Evolutionary conservation across 2,113 vertebrate species (phyloP).

Genomic region (Trogon surrucura): DNA sequence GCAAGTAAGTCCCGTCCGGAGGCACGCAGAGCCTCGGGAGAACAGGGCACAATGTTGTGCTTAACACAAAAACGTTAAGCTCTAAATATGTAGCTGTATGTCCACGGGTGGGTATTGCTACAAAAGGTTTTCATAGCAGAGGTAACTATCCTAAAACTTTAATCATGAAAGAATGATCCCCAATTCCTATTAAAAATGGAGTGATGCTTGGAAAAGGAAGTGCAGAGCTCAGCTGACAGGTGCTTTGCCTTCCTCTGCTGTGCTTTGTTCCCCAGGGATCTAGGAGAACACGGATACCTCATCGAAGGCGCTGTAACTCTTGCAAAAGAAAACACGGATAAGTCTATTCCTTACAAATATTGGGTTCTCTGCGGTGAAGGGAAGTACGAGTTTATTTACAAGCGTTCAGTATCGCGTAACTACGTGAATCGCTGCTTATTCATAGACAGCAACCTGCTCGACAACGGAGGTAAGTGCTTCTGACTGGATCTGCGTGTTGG

Average conservation of each 20-base stretch:
- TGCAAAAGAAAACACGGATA: background rate
- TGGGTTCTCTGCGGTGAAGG: background rate
- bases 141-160: background rate
- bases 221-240: rapidly evolving
- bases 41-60: background rate
- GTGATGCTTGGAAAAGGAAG: rapidly evolving
- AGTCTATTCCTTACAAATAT: slow-evolving; percentile 88
- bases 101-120: rapidly evolving
- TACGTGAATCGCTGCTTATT: slow-evolving; percentile 48
- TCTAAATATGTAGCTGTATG: rapidly evolving
- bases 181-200: background rate
- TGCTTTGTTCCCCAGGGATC: slow-evolving; percentile 59
- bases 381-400: slow-evolving; percentile 73
- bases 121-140: background rate
- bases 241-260: background rate
- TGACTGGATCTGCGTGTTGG: rapidly evolving
- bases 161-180: background rate
- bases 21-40: background rate
- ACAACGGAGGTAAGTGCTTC: slow-evolving; percentile 6
- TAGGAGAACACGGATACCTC: slow-evolving; percentile 79
- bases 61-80: background rate
- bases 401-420: rapidly evolving
- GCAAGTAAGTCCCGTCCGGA: slow-evolving; percentile 16
- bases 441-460: background rate
- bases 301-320: slow-evolving; percentile 77